phyloP scores from a whole-genome alignment of 1,140 invertebrate species.

The Apis cerana region DNA sequence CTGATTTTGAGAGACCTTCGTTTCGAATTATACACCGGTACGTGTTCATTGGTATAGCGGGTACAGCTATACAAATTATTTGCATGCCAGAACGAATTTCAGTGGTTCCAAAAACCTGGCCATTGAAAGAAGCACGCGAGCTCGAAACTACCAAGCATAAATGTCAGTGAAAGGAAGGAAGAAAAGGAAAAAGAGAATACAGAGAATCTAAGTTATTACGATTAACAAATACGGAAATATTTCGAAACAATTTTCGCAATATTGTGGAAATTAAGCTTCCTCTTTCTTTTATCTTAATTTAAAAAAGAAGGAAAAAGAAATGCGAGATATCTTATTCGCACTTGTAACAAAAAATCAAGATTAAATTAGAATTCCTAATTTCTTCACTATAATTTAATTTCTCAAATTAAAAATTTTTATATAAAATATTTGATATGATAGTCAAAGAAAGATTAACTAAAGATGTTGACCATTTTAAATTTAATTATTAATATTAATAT shows the following conservation, averaged over 20 bases:
- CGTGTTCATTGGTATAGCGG: background rate
- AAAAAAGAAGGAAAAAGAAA: no score
- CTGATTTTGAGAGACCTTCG: conserved; percentile 24
- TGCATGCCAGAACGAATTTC: conserved; percentile 58
- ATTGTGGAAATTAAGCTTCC: background rate
- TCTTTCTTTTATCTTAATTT: background rate
- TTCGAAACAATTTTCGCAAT: background rate
- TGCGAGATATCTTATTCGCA: no score
- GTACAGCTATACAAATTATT: conserved; percentile 52
- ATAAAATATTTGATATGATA: background rate
- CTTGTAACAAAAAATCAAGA: no score
- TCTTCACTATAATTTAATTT: no score
- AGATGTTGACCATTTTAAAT: background rate
- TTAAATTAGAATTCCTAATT: no score
- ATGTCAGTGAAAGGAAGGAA: conserved; percentile 23
- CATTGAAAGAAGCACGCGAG: conserved; percentile 59
- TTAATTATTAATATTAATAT: background rate
- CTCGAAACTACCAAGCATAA: conserved; percentile 46
- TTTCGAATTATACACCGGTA: conserved; percentile 25
- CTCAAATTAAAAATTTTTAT: no score
- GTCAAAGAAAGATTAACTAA: no score
- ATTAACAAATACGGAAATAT: conserved; percentile 36
- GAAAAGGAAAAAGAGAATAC: background rate
- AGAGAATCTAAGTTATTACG: background rate
- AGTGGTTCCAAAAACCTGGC: conserved; percentile 46